These are phyloP conservation scores for Atopsyche davidsoni DNA, from an alignment of 1,140 invertebrate genomes.

Conservation along the genomic window DNA sequence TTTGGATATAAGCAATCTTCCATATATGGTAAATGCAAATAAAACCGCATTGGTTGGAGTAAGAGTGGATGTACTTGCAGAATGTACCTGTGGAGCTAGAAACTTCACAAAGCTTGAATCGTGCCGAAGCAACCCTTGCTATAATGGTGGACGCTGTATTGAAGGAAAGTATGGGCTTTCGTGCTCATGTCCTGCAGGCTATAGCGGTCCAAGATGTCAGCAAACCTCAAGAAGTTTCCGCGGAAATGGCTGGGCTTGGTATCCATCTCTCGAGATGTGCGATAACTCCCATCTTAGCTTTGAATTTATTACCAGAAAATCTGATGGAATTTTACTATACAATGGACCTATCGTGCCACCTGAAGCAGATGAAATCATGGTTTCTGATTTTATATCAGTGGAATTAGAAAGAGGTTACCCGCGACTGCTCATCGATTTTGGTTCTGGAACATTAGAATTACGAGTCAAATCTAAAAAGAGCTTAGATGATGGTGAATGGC, in stretches of 20 bases:
- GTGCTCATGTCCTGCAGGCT: conserved; percentile 86
- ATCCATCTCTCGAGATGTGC: conserved; percentile 91
- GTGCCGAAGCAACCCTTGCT: conserved; percentile 84
- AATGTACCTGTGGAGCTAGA: conserved; percentile 85
- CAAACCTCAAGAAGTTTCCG: conserved; percentile 90
- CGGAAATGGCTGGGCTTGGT: conserved; percentile 93
- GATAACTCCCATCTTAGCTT: conserved; percentile 90
- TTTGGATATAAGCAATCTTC: conserved; percentile 79
- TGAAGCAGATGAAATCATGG: conserved; percentile 79
- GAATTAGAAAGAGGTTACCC: conserved; percentile 89
- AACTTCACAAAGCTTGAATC: conserved; percentile 86
- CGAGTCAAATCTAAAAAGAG: conserved; percentile 80
- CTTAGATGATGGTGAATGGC: conserved; percentile 93
- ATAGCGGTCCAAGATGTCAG: conserved; percentile 92
- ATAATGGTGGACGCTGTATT: conserved; percentile 90
- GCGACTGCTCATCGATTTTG: conserved; percentile 87
- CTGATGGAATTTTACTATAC: conserved; percentile 89
- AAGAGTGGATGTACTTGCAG: conserved; percentile 77
- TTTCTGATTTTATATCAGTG: conserved; percentile 90
- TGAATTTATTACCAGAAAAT: conserved; percentile 88
- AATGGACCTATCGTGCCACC: conserved; percentile 94
- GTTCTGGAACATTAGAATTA: conserved; percentile 86
- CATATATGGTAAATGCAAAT: conserved; percentile 95
- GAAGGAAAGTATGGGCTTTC: conserved; percentile 80
- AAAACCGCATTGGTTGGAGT: conserved; percentile 92